A percentile compares a stretch with the other conserved stretches of the same genome.
phyloP scores from a whole-genome alignment of 2,888 invertebrate genomes.

The Andrena camellia region DNA sequence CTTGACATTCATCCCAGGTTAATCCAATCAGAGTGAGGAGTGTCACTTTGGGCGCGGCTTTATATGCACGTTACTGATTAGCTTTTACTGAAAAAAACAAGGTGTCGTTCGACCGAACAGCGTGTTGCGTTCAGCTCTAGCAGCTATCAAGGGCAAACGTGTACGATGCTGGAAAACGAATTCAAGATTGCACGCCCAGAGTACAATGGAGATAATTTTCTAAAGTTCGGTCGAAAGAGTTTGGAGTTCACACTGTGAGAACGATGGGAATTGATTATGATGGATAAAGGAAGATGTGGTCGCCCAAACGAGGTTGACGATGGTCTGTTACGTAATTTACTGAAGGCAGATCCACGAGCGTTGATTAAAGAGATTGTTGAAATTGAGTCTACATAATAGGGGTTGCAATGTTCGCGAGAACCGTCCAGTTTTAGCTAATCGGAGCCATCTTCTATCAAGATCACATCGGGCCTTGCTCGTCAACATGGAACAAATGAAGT shows the following conservation, averaged over 20 bases:
- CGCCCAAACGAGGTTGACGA: background rate
- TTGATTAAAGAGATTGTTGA: slow-evolving; percentile 5
- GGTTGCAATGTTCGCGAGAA: background rate
- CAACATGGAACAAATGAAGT: slow-evolving; percentile 4
- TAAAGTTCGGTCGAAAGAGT: background rate
- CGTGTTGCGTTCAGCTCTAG: slow-evolving; percentile 45
- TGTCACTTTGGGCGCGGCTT: slow-evolving; percentile 73
- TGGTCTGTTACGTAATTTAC: background rate
- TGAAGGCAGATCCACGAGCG: background rate
- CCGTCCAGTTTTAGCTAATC: background rate
- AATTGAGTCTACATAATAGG: background rate
- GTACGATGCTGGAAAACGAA: slow-evolving; percentile 12
- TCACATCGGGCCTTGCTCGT: background rate
- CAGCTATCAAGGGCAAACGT: slow-evolving; percentile 40
- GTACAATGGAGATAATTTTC: background rate
- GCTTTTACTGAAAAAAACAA: slow-evolving; percentile 53
- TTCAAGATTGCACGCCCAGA: background rate
- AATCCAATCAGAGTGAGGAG: slow-evolving; percentile 77
- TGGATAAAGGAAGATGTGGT: background rate
- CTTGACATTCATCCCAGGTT: slow-evolving; percentile 70
- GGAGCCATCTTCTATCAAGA: background rate
- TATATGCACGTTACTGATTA: slow-evolving; percentile 65
- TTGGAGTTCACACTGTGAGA: background rate
- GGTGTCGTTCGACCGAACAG: slow-evolving; percentile 42
- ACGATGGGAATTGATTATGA: background rate